phyloP scores from a whole-genome alignment of 2,113 vertebrate genomes.

The Vimba vimba region DNA sequence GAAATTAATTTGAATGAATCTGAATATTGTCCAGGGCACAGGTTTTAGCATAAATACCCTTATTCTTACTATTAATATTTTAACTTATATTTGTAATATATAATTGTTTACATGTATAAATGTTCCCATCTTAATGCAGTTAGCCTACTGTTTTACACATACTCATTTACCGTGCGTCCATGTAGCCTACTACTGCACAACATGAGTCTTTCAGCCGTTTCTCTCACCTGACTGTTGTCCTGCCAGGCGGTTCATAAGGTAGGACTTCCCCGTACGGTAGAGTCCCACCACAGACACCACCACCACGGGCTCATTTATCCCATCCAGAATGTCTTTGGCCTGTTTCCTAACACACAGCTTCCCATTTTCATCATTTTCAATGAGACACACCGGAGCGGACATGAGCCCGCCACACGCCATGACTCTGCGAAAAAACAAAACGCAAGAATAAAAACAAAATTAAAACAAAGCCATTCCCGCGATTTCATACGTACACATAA shows the following conservation, averaged over 20 bases:
- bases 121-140: too few species aligned
- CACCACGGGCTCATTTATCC: conserved; percentile 48
- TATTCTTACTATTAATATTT: too few species aligned
- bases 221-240: conserved; percentile 37
- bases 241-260: conserved; percentile 55
- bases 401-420: neutral
- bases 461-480: neutral
- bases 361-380: neutral
- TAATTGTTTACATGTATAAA: too few species aligned
- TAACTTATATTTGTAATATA: too few species aligned
- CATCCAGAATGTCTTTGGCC: conserved; percentile 49
- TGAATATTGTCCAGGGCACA: too few species aligned
- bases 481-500: neutral
- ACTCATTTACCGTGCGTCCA: neutral
- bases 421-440: neutral
- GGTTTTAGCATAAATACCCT: too few species aligned
- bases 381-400: conserved; percentile 39
- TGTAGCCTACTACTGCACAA: neutral
- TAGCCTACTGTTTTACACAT: too few species aligned
- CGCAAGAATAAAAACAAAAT: neutral
- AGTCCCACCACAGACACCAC: conserved; percentile 58
- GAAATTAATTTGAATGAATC: too few species aligned
- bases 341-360: conserved; percentile 27
- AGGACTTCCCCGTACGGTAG: conserved; percentile 56
- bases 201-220: neutral